These are phyloP conservation scores for Dolichallabes microphthalmus DNA, from an alignment of 2,113 vertebrate species.

Conservation along the genomic window DNA sequence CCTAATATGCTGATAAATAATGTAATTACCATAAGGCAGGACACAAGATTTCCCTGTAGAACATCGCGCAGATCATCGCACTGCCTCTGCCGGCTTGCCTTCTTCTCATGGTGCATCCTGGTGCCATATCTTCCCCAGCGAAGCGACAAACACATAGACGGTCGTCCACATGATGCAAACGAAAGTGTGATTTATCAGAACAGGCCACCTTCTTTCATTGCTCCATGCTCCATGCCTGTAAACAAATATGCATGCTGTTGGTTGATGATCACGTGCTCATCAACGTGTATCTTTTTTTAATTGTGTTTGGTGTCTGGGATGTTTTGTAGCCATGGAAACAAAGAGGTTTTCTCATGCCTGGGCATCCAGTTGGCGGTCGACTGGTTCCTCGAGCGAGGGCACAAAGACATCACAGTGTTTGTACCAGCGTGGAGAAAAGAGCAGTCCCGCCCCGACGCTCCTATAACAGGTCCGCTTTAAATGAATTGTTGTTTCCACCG, in stretches of 20 bases:
- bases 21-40: background rate
- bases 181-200: too few relatives aligned
- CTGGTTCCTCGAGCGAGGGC: constrained; percentile 96
- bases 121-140: too few relatives aligned
- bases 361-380: constrained; percentile 96
- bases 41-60: too few relatives aligned
- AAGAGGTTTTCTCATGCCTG: constrained; percentile 96
- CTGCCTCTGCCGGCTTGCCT: too few relatives aligned
- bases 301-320: constrained; percentile 50
- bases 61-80: too few relatives aligned
- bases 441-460: constrained; percentile 94
- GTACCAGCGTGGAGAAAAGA: constrained; percentile 98
- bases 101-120: too few relatives aligned
- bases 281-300: background rate
- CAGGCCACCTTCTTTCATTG: too few relatives aligned
- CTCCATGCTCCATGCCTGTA: too few relatives aligned
- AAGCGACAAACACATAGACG: too few relatives aligned
- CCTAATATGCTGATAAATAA: background rate
- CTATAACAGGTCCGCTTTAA: constrained; percentile 86
- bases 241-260: background rate
- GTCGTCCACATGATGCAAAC: too few relatives aligned
- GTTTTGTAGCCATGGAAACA: constrained; percentile 93
- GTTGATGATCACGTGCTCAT: background rate
- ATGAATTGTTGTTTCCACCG: background rate
- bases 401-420: constrained; percentile 98